Evolutionary conservation across 2,113 vertebrate genomes (phyloP), one percentile per base, ranked within the genome.

Genomic region (Sitta europaea): DNA sequence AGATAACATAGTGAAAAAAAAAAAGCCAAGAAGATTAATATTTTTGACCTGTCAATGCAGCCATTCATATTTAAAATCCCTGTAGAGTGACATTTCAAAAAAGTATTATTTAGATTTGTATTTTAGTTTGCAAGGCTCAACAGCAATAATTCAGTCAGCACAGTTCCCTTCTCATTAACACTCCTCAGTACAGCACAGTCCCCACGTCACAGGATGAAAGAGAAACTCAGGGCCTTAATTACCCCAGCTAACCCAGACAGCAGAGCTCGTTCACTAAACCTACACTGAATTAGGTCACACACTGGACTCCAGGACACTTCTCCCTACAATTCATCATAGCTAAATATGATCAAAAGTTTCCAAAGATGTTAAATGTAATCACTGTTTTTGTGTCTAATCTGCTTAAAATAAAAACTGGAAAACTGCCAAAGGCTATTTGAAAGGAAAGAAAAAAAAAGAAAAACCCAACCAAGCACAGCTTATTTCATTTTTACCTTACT

Each of bases 371-470:
- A 90, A 95, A 96, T 90, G 72, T 82, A 97, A 92, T 94, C 81
- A 91, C 66, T 96, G 66, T 2, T 91, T 96, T 92, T 94, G 78
- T 95, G 75, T 93, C 79, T 96, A 86, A 95, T 94, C 73, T 95
- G 72, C 68, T 97, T 97, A 95, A 97, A 98, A 97, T 94, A 96
- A 95, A 96, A 97, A 85, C 73, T 87, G 79, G 91, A 95, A 50
- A 86, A 77, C 31, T 92, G 96, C 94, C 96, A 97, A 85, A 58
- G 91, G 91, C 93, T 97, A 45, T 87, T 96, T 92, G 93, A 96
- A 92, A 77, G 48, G 43, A 79, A 67, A 62, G 2, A 7, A 22
- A 16, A 22, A 40, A 40, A 21, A 10, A 11, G 10, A 87, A 76
- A 77, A 57, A 29, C 2, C 8, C 36, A 42, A 50, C 45, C 47